Evolutionary conservation across 2,797 vertebrate genomes (phyloP).

Genomic region (Oryzias dopingdopingensis): DNA sequence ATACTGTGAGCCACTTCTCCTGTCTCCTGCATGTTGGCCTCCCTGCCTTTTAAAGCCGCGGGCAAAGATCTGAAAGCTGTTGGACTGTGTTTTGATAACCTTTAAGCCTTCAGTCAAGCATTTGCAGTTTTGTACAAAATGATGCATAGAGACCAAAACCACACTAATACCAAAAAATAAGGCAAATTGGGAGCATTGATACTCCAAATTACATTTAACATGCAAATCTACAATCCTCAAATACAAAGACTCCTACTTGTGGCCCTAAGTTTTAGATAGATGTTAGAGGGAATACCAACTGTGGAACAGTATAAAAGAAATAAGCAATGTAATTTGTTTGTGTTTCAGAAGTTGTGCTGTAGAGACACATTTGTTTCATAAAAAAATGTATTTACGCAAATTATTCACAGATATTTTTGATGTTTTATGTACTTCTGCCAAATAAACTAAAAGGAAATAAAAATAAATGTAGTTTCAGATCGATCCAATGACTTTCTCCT

Average conservation of each 20-base stretch:
- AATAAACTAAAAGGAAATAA: not conserved
- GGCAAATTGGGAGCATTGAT: not conserved
- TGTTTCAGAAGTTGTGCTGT: too few relatives aligned
- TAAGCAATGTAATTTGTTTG: too few relatives aligned
- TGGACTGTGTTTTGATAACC: slow-evolving; percentile 3
- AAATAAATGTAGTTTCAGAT: not conserved
- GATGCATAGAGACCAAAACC: not conserved
- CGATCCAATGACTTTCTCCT: not conserved
- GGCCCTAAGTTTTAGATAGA: not conserved
- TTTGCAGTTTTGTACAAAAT: not conserved
- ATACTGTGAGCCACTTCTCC: not conserved
- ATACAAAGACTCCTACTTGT: not conserved
- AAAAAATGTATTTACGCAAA: too few relatives aligned
- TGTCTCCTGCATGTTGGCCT: not conserved
- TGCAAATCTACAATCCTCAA: not conserved
- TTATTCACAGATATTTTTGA: not conserved
- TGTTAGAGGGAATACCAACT: too few relatives aligned
- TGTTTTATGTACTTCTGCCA: not conserved
- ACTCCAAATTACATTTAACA: not conserved
- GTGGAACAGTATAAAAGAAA: too few relatives aligned
- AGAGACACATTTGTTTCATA: too few relatives aligned
- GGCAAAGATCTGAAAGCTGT: slow-evolving; percentile 13
- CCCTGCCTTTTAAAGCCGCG: slow-evolving; percentile 2
- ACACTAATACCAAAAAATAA: not conserved
- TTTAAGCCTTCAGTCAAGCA: slow-evolving; percentile 2